Evolutionary conservation across 2,113 vertebrate genomes (phyloP), one percentile per base, ranked within the genome.

Genomic region (Prietella phreatophila): DNA sequence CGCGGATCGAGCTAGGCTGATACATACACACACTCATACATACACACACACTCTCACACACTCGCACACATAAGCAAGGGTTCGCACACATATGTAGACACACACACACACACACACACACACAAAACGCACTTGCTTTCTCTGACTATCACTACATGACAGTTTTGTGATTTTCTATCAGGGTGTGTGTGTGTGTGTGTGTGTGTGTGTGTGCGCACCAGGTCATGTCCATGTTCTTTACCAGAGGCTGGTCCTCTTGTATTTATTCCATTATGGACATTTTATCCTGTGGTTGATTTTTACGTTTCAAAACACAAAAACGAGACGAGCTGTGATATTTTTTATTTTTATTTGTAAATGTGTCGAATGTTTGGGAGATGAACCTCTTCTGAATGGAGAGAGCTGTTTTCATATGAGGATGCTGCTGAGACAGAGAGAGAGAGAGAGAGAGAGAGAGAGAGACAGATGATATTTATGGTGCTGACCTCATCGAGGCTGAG

Each of bases 211-310:
- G 85, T 39, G 69, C 61, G 69, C 71, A 15, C 56, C 25, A 36
- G 75, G 82, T 30, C 33, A 55, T 73, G 10, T 89, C 30, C 81
- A 20, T 85, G 55, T n/a, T 25, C 63, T 79, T 79, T 53, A 30
- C 36, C 7, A 83, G 91, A 91, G 91, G 91, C 91, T 79, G 91
- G 91, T 56, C 90, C 89, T 91, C 87, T 78, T 33, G n/a, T 90
- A 88, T 88, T 91, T 87, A 88, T 88, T 87, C 5, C 30, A 78
- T 86, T 63, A 42, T 86, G 47, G 71, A 85, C 33, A 36, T 84
- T 39, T 84, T 13, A 33, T 82, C 83, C 60, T 89, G 73, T 86
- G 58, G 30, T 85, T 83, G 25, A 76, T 88, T 76, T 83, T 86
- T 53, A 14, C 15, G 27, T 89, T 80, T 25, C 33, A 36, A 1